Conservation (phyloP, 2,113 vertebrate genomes). For the Laterallus jamaicensis region DNA sequence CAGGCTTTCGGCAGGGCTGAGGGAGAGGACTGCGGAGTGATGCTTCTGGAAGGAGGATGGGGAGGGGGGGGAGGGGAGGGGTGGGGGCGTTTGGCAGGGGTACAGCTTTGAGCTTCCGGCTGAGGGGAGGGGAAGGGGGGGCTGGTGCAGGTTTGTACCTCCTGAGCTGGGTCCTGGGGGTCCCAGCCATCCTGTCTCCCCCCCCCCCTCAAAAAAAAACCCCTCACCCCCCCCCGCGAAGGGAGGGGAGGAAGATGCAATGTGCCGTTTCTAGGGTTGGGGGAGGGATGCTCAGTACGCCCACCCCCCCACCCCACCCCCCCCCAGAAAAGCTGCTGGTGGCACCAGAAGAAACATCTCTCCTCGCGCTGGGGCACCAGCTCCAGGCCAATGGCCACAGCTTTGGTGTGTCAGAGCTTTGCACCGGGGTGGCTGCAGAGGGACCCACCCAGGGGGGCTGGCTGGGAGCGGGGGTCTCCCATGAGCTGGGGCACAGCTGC, state of each 20-base stretch:
- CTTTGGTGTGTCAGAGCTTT: neutral
- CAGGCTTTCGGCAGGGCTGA: constrained; percentile 2
- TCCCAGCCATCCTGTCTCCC: neutral
- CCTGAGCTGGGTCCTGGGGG: neutral
- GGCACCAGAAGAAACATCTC: neutral
- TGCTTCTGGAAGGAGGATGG: neutral
- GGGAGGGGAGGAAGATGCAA: neutral
- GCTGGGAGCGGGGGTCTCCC: neutral
- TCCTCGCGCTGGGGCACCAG: neutral
- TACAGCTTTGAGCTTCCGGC: neutral
- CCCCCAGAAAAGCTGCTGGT: neutral
- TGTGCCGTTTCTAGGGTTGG: neutral
- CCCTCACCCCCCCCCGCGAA: neutral
- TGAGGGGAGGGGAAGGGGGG: no score
- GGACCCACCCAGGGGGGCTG: neutral
- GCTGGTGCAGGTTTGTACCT: neutral
- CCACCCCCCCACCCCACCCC: no score
- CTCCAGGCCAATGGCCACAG: fast-evolving
- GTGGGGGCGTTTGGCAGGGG: neutral
- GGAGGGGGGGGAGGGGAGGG: no score
- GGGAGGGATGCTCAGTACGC: neutral
- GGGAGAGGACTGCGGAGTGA: neutral
- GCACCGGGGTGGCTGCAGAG: fast-evolving
- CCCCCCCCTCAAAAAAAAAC: neutral
- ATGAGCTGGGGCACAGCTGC: neutral